Conservation (phyloP, 2,797 vertebrate genomes). For the Brachyalestes nurse region DNA sequence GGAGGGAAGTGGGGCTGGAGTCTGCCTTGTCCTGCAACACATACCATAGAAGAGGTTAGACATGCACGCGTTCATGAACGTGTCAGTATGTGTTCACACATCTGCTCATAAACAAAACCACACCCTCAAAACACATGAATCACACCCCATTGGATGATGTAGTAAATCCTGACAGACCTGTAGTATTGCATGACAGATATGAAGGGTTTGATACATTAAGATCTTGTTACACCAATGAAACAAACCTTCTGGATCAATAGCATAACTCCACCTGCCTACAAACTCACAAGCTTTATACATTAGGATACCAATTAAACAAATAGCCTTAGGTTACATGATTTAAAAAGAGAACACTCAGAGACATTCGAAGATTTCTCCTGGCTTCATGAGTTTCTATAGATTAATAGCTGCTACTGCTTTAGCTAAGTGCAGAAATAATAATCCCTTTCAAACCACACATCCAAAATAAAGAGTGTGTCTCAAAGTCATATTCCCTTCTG, state of each 20-base stretch:
- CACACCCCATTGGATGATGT: neutral
- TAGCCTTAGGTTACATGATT: neutral
- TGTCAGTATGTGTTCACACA: neutral
- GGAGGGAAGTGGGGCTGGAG: slow-evolving; percentile 84
- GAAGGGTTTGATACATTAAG: neutral
- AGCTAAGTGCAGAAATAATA: neutral
- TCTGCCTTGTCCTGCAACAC: slow-evolving; percentile 90
- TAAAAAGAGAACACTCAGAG: neutral
- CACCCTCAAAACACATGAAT: neutral
- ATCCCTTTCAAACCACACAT: neutral
- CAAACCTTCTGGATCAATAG: slow-evolving; percentile 21
- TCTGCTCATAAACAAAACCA: neutral
- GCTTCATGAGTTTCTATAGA: neutral
- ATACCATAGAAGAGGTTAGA: slow-evolving; percentile 30
- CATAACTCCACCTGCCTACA: neutral
- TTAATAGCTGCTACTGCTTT: neutral
- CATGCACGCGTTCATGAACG: slow-evolving; percentile 21
- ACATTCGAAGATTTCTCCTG: neutral
- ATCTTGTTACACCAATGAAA: neutral
- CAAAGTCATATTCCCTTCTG: neutral
- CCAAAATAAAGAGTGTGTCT: neutral
- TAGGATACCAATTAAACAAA: neutral
- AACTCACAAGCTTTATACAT: neutral
- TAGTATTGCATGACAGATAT: neutral
- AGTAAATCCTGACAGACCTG: slow-evolving; percentile 25